Evolutionary conservation across 92 coral and sea anemone genomes (phyloP), one percentile per base, ranked within the genome.

Genomic region (Zoanthus sansibaricus): DNA sequence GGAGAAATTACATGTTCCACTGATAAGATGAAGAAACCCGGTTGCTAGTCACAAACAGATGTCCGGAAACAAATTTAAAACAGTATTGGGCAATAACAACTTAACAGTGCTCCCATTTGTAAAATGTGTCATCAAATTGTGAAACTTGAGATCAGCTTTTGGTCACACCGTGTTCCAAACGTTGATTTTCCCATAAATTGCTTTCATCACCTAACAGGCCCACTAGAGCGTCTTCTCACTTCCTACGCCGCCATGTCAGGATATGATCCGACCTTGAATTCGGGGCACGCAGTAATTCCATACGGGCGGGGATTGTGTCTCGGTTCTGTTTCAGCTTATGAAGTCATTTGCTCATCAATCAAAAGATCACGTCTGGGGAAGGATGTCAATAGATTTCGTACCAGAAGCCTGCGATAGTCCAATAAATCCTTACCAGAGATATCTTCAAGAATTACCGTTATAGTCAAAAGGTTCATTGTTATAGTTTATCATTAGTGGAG

Each of bases 261-360:
- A 80, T 45, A 20, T 80, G 75, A 80, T 70, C 85, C 62, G 37
- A 64, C 85, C 12, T 80, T 46, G 47, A 45, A 80, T 47, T 42
- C 8, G 83, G 68, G 71, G 71, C 71, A 78, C 72, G 75, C 58
- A 21, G 85, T 80, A 80, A 80, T 67, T 62, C 85, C 45, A 80
- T 80, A 66, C 73, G 85, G 85, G 85, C 32, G 42, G 85, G 56
- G 73, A 48, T 45, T 49, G 75, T 67, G 33, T 64, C 20, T 14
- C 15, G 42, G 42, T 4, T 64, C 32, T 67, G 74, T 37, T 70
- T 64, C 85, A 15, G 20, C 49, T 80, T 80, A 56, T 80, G 75
- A 80, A 80, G 75, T 66, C 84, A 64, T 61, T 58, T 17, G 51
- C 55, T 78, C 55, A 64, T 79, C 84, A 20, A 66, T 80, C 85